phyloP scores from a whole-genome alignment of 2,113 vertebrate genomes.

The Tachuris rubrigastra region DNA sequence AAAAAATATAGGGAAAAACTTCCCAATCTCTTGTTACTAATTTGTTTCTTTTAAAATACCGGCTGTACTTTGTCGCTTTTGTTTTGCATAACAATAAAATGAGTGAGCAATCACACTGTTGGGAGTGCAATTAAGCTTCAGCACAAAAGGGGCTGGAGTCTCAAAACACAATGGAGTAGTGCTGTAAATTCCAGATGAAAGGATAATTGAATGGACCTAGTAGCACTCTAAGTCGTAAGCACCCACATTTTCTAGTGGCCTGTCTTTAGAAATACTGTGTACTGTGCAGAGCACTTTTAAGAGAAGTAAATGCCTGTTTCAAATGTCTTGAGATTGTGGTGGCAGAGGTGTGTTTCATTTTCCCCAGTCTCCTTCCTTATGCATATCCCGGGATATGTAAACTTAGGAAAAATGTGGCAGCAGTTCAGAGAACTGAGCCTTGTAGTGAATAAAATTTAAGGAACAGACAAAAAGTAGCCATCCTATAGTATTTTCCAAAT shows the following conservation, averaged over 20 bases:
- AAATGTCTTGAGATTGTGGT: not conserved
- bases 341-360: not conserved
- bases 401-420: not conserved
- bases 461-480: not conserved
- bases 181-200: not conserved
- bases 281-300: not conserved
- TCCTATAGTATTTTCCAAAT: not conserved
- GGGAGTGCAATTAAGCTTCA: not conserved
- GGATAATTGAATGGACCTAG: not conserved
- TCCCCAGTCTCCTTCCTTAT: not conserved
- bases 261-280: not conserved
- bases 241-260: not conserved
- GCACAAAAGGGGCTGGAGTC: not conserved
- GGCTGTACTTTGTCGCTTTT: not conserved
- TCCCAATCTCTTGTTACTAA: not conserved
- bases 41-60: slow-evolving; percentile 14
- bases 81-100: slow-evolving; percentile 23
- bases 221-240: not conserved
- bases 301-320: not conserved
- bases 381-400: not conserved
- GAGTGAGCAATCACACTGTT: not conserved
- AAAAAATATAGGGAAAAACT: not conserved
- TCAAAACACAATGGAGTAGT: not conserved
- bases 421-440: not conserved
- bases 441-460: not conserved